phyloP scores from a whole-genome alignment of 2,113 vertebrate genomes.

The Mirounga angustirostris region DNA sequence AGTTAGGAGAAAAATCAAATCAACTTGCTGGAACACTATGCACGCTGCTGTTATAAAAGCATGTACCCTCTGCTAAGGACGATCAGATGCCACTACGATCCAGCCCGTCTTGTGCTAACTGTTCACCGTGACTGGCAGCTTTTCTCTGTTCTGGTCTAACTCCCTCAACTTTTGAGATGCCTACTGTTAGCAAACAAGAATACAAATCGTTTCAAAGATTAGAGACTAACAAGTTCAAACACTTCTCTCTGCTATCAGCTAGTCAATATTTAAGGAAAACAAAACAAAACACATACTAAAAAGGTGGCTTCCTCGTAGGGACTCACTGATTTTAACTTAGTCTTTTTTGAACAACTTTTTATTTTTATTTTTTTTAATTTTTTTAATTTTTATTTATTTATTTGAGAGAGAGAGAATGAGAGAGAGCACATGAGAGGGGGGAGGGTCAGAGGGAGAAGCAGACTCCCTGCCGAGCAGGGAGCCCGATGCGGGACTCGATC shows the following conservation, averaged over 20 bases:
- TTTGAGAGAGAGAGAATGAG: too few species aligned
- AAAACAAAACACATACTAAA: not conserved
- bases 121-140: not conserved
- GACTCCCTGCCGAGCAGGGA: too few species aligned
- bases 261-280: not conserved
- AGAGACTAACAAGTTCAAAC: not conserved
- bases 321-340: not conserved
- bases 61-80: not conserved
- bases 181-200: not conserved
- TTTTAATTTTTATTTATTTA: too few species aligned
- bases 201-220: not conserved
- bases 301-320: not conserved
- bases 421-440: too few species aligned
- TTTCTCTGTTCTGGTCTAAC: not conserved
- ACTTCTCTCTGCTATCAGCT: not conserved
- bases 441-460: too few species aligned
- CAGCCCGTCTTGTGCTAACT: not conserved
- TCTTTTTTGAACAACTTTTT: not conserved
- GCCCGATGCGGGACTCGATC: too few species aligned
- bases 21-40: not conserved
- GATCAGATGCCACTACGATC: rapidly evolving
- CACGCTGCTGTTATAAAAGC: not conserved
- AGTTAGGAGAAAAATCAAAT: conserved; percentile 48
- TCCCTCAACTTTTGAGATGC: not conserved
- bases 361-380: not conserved